Percentiles rank a stretch among this genome's conserved stretches.
Evolutionary conservation across 2,113 vertebrate genomes (phyloP).

Genomic region (Rynchops niger): DNA sequence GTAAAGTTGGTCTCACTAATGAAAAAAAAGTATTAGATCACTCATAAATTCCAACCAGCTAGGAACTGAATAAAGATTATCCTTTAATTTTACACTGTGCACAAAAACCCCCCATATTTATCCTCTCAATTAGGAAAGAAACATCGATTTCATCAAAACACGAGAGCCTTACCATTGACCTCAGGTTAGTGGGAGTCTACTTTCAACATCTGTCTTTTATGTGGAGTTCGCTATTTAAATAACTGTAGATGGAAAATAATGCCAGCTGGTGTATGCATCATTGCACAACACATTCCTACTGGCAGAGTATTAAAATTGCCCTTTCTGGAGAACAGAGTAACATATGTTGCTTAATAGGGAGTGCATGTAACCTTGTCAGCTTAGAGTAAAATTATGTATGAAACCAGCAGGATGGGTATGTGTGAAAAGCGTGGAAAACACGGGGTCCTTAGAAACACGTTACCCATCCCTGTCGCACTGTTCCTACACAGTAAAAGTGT

Average conservation of each 20-base stretch:
- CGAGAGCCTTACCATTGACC: neutral
- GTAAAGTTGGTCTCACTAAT: neutral
- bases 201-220: slow-evolving; percentile 5
- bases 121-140: neutral
- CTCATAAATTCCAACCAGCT: neutral
- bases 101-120: neutral
- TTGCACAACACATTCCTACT: neutral
- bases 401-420: accelerated
- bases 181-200: neutral
- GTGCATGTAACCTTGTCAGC: neutral
- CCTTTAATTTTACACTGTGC: neutral
- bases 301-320: neutral
- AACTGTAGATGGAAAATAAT: slow-evolving; percentile 1
- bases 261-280: slow-evolving; percentile 37
- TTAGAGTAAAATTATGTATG: neutral
- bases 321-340: slow-evolving; percentile 11
- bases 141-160: neutral
- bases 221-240: neutral
- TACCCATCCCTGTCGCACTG: neutral
- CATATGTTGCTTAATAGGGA: slow-evolving; percentile 44
- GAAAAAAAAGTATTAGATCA: neutral
- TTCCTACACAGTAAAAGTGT: neutral
- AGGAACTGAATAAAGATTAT: neutral
- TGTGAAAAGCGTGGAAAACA: neutral
- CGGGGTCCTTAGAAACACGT: neutral